Base-by-base conservation (phyloP, 2,888 invertebrate genomes). In the Folsomia candida region DNA sequence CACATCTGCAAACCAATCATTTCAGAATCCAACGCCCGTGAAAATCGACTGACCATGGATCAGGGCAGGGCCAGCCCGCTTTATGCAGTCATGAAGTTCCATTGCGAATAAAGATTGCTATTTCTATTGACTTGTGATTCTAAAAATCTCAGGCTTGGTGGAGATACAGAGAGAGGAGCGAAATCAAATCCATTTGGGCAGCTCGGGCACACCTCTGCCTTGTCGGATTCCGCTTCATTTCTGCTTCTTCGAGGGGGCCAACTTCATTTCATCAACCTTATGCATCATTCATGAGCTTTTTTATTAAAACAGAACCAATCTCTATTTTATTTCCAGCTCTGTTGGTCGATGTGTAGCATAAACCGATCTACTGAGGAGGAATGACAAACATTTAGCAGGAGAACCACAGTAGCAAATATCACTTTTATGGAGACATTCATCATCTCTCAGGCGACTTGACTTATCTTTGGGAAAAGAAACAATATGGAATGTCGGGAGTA, bases 201-300 rank as follows among this genome's bases (percentile, higher is more conserved):
- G n/a, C n/a, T n/a, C n/a, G n/a, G n/a, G n/a, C n/a, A n/a, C n/a
- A n/a, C n/a, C n/a, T n/a, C n/a, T n/a, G n/a, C n/a, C n/a, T n/a
- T n/a, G n/a, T n/a, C n/a, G n/a, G n/a, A n/a, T n/a, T n/a, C n/a
- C n/a, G n/a, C n/a, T n/a, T n/a, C n/a, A n/a, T n/a, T n/a, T n/a
- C n/a, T n/a, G n/a, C n/a, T n/a, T n/a, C n/a, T n/a, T n/a, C n/a
- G n/a, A n/a, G n/a, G n/a, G n/a, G n/a, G n/a, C n/a, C n/a, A n/a
- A n/a, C n/a, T n/a, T n/a, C n/a, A n/a, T n/a, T n/a, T n/a, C n/a
- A 11, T 14, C 22, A 67, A 20, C 37, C 51, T 59, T 20, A 71
- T 71, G 71, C 69, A 74, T 74, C 74, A 74, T 74, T 74, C 74
- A 74, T 74, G 71, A 74, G 67, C 47, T 37, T 27, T 54, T 51